phyloP scores from a whole-genome alignment of 2,797 vertebrate species.

The Siniperca obscura region DNA sequence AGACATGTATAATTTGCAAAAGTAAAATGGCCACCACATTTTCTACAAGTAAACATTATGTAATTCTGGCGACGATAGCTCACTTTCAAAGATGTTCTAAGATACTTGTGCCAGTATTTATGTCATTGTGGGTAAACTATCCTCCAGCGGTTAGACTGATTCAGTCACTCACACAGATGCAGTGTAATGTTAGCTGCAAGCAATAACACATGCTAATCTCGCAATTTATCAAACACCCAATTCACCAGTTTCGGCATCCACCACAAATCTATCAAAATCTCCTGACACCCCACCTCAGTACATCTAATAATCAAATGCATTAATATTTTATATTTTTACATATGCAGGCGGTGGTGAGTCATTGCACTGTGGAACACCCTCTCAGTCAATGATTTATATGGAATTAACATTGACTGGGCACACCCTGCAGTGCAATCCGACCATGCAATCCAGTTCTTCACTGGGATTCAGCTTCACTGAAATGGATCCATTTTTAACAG shows the following conservation, averaged over 20 bases:
- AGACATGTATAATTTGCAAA: conserved; percentile 56
- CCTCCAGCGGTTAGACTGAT: conserved; percentile 56
- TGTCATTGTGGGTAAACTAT: conserved; percentile 64
- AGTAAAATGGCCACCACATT: conserved; percentile 36
- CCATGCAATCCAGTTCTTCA: conserved; percentile 49
- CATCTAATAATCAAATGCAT: conserved; percentile 33
- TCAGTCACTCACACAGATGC: conserved; percentile 55
- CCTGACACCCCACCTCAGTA: conserved; percentile 6
- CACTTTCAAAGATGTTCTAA: conserved; percentile 59
- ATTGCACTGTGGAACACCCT: conserved; percentile 58
- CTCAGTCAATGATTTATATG: conserved; percentile 61
- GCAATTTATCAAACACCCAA: conserved; percentile 39
- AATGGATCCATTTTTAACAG: conserved; percentile 49
- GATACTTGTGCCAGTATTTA: conserved; percentile 61
- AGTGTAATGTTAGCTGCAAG: conserved; percentile 50
- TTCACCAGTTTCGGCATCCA: conserved; percentile 41
- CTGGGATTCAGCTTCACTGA: conserved; percentile 45
- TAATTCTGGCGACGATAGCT: conserved; percentile 41
- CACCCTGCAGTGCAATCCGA: conserved; percentile 52
- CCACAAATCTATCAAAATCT: conserved; percentile 29
- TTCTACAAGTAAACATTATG: conserved; percentile 64
- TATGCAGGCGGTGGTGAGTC: conserved; percentile 55
- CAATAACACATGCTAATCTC: conserved; percentile 51
- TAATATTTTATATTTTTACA: conserved; percentile 46
- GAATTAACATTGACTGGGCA: conserved; percentile 59